phyloP scores from a whole-genome alignment of 2,888 invertebrate species.

The Papilio protenor region DNA sequence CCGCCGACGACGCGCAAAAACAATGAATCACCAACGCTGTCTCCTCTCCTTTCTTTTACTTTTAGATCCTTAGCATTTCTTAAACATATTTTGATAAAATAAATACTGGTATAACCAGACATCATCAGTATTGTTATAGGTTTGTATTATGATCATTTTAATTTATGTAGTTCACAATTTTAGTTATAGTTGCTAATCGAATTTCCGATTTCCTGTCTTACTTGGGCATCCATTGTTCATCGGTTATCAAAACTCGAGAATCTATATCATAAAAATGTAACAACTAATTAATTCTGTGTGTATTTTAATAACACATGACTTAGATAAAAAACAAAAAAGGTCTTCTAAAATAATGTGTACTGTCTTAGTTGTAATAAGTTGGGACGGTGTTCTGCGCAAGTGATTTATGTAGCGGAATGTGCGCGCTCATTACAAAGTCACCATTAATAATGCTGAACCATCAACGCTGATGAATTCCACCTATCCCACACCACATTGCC shows the following conservation, averaged over 20 bases:
- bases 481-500: constrained; percentile 52
- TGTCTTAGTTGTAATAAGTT: constrained; percentile 41
- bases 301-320: background rate
- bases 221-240: background rate
- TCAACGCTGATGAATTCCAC: constrained; percentile 65
- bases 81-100: background rate
- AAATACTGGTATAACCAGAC: background rate
- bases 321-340: constrained; percentile 2
- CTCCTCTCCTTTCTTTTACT: background rate
- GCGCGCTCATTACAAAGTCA: constrained; percentile 72
- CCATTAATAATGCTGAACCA: constrained; percentile 72
- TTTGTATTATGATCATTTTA: background rate
- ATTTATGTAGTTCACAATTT: background rate
- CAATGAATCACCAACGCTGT: background rate
- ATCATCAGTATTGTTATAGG: background rate
- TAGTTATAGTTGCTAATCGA: background rate
- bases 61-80: background rate
- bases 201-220: background rate
- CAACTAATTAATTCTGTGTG: background rate
- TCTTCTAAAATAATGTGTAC: constrained; percentile 9
- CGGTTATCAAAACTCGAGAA: background rate
- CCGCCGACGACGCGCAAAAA: constrained; percentile 32
- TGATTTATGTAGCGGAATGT: constrained; percentile 71
- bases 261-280: background rate
- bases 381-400: constrained; percentile 48